Base-by-base conservation (phyloP, 2,888 invertebrate species). In the Drosophila basisetae region DNA sequence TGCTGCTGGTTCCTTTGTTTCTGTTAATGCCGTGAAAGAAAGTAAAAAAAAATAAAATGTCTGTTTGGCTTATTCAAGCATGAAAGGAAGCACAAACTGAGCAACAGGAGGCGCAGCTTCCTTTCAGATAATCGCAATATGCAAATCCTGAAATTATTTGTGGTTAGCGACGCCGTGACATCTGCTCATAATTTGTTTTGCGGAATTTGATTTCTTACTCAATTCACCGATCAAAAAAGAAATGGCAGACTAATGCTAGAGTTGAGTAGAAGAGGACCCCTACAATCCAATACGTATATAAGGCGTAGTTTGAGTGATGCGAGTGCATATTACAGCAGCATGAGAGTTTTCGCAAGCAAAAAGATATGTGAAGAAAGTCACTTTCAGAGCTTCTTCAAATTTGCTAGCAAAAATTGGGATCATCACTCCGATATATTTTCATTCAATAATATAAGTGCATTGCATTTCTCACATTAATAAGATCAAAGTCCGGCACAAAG, bases 31-130 rank as follows among this genome's bases (percentile, higher is more conserved):
- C 78, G 60, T 9, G n/a, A 47, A 9, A 16, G 54, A 30, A 22
- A 9, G 39, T 62, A 58, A 22, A 41, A 33, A 31, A 31, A 25
- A 5, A 39, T 30, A 28, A 30, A 28, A 49, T 50, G 10, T 43
- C 9, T 33, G 39, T 33, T 43, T 54, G 43, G 22, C 54, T 47
- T 39, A 39, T 33, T 25, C 22, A 5, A 31, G 28, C 25, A 11
- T 4, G 28, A 22, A 43, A 16, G 2, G 9, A 11, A n/a, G 30
- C n/a, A 22, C 25, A 18, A 55, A 11, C 16, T 22, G 41, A 47
- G 82, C 82, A 78, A 82, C 78, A 78, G 79, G 78, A 78, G 79
- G 78, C 78, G n/a, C 39, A 54, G 33, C 60, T 64, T 39, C 43
- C 54, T 52, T 47, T 18, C 39, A n/a, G 49, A 59, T 67, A 62